Conservation (phyloP, 2,888 invertebrate genomes). For the Chrysolina haemoptera region DNA sequence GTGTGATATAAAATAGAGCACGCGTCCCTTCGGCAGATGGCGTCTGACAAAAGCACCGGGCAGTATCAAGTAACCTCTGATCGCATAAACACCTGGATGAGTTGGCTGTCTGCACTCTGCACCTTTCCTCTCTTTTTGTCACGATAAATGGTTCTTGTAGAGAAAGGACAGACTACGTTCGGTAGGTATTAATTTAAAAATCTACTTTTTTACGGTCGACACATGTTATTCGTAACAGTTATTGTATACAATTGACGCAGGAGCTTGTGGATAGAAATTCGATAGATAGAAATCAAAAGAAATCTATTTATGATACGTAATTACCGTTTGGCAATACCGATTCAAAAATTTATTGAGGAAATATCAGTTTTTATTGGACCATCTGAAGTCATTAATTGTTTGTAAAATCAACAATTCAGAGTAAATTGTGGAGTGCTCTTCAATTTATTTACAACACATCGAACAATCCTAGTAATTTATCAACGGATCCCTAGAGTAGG, state of each 20-base stretch:
- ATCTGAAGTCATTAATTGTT: too few relatives aligned
- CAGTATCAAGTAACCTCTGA: conserved; percentile 52
- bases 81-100: conserved; percentile 54
- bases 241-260: conserved; percentile 5
- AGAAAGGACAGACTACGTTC: conserved; percentile 6
- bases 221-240: conserved; percentile 14
- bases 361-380: too few relatives aligned
- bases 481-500: too few relatives aligned
- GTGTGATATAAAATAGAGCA: conserved; percentile 45
- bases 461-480: too few relatives aligned
- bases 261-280: background rate
- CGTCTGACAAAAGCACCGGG: conserved; percentile 47
- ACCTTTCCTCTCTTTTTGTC: conserved; percentile 33
- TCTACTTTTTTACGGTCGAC: conserved; percentile 13
- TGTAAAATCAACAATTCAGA: too few relatives aligned
- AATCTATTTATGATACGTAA: background rate
- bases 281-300: conserved; percentile 1
- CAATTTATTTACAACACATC: too few relatives aligned
- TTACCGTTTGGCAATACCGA: too few relatives aligned
- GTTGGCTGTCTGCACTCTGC: conserved; percentile 42
- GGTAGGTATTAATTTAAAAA: conserved; percentile 14
- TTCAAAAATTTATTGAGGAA: too few relatives aligned
- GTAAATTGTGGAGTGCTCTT: too few relatives aligned
- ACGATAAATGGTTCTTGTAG: background rate
- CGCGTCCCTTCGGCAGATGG: conserved; percentile 51